Evolutionary conservation across 2,797 vertebrate genomes (phyloP).

Genomic region (Alauda arvensis): DNA sequence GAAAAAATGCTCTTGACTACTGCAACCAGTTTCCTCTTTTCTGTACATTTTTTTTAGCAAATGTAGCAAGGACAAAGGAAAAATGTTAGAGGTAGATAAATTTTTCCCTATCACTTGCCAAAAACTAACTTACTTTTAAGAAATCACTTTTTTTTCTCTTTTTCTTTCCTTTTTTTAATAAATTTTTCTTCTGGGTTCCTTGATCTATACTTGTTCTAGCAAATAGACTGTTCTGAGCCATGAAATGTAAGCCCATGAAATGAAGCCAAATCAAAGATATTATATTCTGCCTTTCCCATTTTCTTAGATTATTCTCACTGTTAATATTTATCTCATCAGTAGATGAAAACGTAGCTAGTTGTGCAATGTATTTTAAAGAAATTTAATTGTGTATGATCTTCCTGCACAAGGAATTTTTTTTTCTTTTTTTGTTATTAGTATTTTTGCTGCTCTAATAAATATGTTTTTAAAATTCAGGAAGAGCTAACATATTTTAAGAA

Average conservation of each 20-base stretch:
- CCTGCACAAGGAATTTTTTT: not conserved
- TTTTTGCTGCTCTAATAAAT: not conserved
- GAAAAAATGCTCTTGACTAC: not conserved
- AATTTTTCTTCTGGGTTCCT: not conserved
- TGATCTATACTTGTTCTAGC: not conserved
- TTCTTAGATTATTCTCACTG: not conserved
- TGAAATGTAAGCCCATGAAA: not conserved
- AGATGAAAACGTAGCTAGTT: not conserved
- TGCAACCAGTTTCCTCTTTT: not conserved
- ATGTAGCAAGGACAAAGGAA: not conserved
- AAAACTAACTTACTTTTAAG: not conserved
- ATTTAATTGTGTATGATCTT: not conserved
- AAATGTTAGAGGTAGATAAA: not conserved
- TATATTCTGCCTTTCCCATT: not conserved
- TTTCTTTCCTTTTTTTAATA: not conserved
- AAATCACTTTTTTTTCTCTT: not conserved
- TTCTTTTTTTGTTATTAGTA: not conserved
- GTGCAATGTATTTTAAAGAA: not conserved
- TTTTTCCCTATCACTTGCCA: not conserved
- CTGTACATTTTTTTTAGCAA: not conserved
- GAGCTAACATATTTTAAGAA: not conserved
- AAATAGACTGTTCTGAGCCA: not conserved
- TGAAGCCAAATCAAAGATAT: not conserved
- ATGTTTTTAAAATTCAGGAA: not conserved
- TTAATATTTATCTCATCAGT: not conserved